phyloP scores from a whole-genome alignment of 2,797 vertebrate genomes.

The Aldrovandia affinis region DNA sequence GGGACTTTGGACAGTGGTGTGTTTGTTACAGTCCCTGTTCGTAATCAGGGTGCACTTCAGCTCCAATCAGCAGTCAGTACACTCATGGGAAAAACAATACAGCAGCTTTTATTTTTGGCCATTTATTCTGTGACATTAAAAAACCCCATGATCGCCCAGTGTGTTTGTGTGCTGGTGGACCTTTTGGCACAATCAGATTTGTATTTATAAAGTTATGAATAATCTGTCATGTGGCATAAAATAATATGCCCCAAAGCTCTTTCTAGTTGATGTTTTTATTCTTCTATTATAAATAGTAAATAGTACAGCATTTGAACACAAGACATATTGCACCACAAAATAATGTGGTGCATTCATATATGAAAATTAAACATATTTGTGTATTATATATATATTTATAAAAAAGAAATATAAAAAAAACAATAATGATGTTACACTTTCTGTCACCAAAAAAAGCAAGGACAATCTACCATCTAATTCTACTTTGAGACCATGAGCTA shows the following conservation, averaged over 20 bases:
- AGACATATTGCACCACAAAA: conserved; percentile 81
- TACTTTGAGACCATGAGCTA: conserved; percentile 59
- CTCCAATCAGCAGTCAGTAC: neutral
- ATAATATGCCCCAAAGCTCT: conserved; percentile 40
- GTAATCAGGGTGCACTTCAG: conserved; percentile 49
- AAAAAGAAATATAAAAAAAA: conserved; percentile 47
- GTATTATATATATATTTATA: conserved; percentile 77
- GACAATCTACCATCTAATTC: conserved; percentile 71
- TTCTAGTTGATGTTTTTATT: conserved; percentile 51
- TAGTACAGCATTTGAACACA: conserved; percentile 91
- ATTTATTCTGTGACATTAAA: neutral
- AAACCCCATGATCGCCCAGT: neutral
- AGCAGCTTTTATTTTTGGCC: conserved; percentile 28
- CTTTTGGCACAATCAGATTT: neutral
- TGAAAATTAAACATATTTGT: conserved; percentile 47
- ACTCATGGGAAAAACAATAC: conserved; percentile 12
- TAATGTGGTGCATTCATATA: conserved; percentile 66
- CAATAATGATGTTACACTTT: conserved; percentile 65
- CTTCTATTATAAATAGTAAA: conserved; percentile 97
- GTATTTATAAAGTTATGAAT: neutral
- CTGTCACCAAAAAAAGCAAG: conserved; percentile 74
- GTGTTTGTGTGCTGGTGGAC: conserved; percentile 35
- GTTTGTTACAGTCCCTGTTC: conserved; percentile 32
- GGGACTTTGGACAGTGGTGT: conserved; percentile 34
- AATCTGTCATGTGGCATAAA: conserved; percentile 8